A percentile compares a stretch with the other conserved stretches of the same genome.
These are phyloP conservation scores for Ectropis grisescens DNA, from an alignment of 1,140 invertebrate genomes.

Conservation along the genomic window DNA sequence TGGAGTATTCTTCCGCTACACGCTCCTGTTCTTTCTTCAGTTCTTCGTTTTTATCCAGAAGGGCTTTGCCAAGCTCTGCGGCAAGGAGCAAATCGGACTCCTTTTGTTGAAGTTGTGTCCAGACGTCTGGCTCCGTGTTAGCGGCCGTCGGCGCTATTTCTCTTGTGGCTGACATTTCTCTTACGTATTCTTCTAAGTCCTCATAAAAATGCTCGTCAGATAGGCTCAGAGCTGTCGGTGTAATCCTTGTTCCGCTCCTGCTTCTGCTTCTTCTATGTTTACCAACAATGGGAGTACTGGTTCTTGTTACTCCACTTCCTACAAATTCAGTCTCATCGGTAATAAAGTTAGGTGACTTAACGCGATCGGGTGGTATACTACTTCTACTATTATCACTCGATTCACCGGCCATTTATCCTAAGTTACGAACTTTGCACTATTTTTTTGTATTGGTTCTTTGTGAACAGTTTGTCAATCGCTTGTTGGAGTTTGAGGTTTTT, in stretches of 20 bases:
- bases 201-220: conserved; percentile 68
- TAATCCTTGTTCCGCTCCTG: conserved; percentile 35
- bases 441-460: conserved; percentile 57
- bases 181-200: conserved; percentile 72
- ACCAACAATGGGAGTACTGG: conserved; percentile 16
- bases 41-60: conserved; percentile 95
- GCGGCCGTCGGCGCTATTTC: conserved; percentile 38
- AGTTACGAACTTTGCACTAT: conserved; percentile 52
- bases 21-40: conserved; percentile 88
- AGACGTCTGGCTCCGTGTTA: conserved; percentile 76
- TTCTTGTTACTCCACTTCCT: conserved; percentile 32
- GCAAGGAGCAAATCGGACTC: conserved; percentile 93
- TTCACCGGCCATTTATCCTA: conserved; percentile 58
- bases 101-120: conserved; percentile 89
- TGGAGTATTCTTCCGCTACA: conserved; percentile 89
- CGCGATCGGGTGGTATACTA: conserved; percentile 38
- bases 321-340: conserved; percentile 47
- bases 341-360: conserved; percentile 40
- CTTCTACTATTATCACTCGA: conserved; percentile 49
- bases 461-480: conserved; percentile 56
- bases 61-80: conserved; percentile 94
- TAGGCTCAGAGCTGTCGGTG: conserved; percentile 31
- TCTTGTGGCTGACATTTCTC: conserved; percentile 67
- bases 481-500: conserved; percentile 51
- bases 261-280: conserved; percentile 40